Base-by-base conservation (phyloP, 2,888 invertebrate genomes). In the Chromoteleia sp. region DNA sequence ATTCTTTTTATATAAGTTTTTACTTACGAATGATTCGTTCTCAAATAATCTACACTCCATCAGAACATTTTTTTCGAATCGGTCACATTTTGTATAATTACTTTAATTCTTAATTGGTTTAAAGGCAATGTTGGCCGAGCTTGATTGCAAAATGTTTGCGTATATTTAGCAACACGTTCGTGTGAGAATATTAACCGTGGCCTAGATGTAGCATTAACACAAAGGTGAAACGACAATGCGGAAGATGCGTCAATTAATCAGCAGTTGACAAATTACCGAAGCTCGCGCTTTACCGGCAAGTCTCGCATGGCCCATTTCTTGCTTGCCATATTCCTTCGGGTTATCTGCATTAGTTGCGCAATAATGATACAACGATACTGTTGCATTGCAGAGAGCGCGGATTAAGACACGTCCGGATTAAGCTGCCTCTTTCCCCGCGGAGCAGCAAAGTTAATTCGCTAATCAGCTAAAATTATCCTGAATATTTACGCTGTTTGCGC, bases 191-290 rank as follows among this genome's bases (percentile, higher is more conserved):
- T 74, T 65, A 74, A 33, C 45, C 30, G 21, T 15, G 8, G 41
- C n/a, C 7, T 36, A 7, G 8, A 19, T 58, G 48, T 21, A 41
- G 25, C 39, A 61, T 70, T 54, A 54, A 30, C 63, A 52, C 76
- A 70, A 77, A 68, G 45, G 61, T 54, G 45, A 45, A 70, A 61
- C 50, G 76, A 77, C 68, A 70, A 54, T 70, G 81, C 54, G 21
- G 70, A 75, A 71, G 59, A 48, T 59, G 52, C 73, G 76, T 85
- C 86, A 87, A 89, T 89, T 89, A 89, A 89, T 89, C 88, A 89
- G 83, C 65, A 78, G 81, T 86, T 86, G 88, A 89, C 87, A 88
- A 89, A 89, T 89, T 85, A 83, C 85, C 86, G 77, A 87, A 86
- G 82, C 82, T 70, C 61, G 70, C 80, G 82, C 81, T 85, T 85